Conservation (phyloP, 2,113 vertebrate genomes). For the Pungitius pungitius region DNA sequence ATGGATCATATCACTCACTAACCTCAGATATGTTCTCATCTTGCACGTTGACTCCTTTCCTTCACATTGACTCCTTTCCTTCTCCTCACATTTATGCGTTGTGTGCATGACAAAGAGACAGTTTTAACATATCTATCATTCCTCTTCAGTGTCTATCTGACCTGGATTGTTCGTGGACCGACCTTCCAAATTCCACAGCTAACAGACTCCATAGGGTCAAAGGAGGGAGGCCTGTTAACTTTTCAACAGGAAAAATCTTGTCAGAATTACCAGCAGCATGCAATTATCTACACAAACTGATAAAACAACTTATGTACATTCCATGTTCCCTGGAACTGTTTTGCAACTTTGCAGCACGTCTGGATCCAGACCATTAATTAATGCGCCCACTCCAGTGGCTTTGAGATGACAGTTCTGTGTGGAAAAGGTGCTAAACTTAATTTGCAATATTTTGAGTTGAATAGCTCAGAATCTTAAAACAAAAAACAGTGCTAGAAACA, state of each 20-base stretch:
- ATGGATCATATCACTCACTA: neutral
- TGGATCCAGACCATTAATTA: neutral
- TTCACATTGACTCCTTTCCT: neutral
- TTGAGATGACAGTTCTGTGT: neutral
- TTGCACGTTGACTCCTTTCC: neutral
- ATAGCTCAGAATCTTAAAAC: slow-evolving; percentile 25
- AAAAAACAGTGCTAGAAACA: neutral
- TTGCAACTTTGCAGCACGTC: slow-evolving; percentile 7
- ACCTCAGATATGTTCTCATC: neutral
- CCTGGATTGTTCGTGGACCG: slow-evolving; percentile 32
- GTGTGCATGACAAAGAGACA: slow-evolving; percentile 7
- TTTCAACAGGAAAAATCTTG: slow-evolving; percentile 53
- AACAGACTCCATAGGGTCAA: slow-evolving; percentile 62
- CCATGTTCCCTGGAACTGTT: neutral
- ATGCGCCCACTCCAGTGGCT: neutral
- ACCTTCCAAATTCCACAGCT: slow-evolving; percentile 62
- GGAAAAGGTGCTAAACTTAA: neutral
- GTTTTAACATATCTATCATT: slow-evolving; percentile 51
- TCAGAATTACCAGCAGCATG: slow-evolving; percentile 47
- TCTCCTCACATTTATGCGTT: slow-evolving; percentile 4
- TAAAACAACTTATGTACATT: slow-evolving; percentile 24
- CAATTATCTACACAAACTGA: slow-evolving; percentile 39
- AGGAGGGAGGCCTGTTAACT: slow-evolving; percentile 40
- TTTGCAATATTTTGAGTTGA: neutral
- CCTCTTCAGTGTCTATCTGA: slow-evolving; percentile 52